Conservation (phyloP, 2,113 vertebrate species). For the Ploceus nigricollis region DNA sequence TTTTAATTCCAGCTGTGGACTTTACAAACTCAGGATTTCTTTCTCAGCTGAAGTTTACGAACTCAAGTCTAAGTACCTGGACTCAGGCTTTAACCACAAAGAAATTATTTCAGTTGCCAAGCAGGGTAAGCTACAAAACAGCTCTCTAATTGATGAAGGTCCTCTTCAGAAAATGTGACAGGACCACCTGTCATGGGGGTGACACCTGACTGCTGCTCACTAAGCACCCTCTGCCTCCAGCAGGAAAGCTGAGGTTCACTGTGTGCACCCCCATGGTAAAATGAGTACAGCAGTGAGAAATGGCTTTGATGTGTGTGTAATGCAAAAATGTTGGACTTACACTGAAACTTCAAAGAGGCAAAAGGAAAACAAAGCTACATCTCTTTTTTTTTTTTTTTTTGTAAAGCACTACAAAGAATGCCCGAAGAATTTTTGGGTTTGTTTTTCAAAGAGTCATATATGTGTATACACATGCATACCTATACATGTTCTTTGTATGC, state of each 20-base stretch:
- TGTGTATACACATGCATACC: neutral
- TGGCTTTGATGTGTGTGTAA: neutral
- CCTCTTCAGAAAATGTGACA: neutral
- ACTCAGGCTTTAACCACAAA: neutral
- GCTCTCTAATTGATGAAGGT: neutral
- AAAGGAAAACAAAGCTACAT: neutral
- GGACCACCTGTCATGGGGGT: neutral
- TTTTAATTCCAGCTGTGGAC: neutral
- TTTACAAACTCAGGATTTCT: neutral
- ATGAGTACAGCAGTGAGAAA: neutral
- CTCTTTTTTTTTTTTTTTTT: neutral
- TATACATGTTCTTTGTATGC: rapidly evolving
- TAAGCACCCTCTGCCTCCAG: neutral
- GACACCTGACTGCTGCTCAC: neutral
- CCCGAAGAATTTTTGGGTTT: neutral
- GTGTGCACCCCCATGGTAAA: rapidly evolving
- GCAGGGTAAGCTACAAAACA: neutral
- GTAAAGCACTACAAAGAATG: neutral
- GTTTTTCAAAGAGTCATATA: neutral
- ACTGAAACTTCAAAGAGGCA: neutral
- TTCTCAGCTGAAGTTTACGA: neutral
- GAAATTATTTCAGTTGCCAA: neutral
- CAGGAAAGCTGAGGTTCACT: neutral
- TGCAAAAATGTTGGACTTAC: neutral
- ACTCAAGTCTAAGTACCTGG: neutral